A percentile compares a stretch with the other conserved stretches of the same genome.
Evolutionary conservation across 2,113 vertebrate genomes (phyloP).

Genomic region (Aegotheles bennettii): DNA sequence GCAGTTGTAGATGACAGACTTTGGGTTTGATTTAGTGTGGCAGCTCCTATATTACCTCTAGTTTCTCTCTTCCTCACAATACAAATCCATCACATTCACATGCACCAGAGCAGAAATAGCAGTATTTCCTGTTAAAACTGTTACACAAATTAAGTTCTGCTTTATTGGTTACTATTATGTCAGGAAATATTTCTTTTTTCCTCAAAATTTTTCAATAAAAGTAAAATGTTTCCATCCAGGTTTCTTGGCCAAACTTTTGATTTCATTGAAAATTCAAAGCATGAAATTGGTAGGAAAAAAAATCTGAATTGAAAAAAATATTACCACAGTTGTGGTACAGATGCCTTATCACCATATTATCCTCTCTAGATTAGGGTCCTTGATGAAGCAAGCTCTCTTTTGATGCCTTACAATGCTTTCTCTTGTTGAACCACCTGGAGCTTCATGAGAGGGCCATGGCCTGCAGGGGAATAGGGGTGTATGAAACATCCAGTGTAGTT

Average conservation of each 20-base stretch:
- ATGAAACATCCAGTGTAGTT: not conserved
- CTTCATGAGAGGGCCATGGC: not conserved
- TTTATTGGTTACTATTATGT: not conserved
- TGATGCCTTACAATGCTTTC: not conserved
- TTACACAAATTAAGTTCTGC: not conserved
- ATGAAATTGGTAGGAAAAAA: not conserved
- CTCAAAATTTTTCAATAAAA: not conserved
- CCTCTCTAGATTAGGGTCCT: not conserved
- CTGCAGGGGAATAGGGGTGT: not conserved
- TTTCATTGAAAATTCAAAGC: not conserved
- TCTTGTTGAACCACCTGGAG: not conserved
- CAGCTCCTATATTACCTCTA: not conserved
- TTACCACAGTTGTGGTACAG: not conserved
- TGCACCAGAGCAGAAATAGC: not conserved
- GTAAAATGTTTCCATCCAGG: not conserved
- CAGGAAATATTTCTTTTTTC: not conserved
- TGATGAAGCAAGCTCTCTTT: not conserved
- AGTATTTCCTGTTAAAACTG: not conserved
- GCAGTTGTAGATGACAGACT: not conserved
- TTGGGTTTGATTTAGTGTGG: not conserved
- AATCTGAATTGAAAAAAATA: not conserved
- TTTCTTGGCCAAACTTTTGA: not conserved
- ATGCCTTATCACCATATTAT: not conserved
- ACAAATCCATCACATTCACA: not conserved
- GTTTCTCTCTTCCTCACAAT: not conserved